These are phyloP conservation scores for Triplophysa bombifrons DNA, from an alignment of 2,797 vertebrate genomes.

Conservation along the genomic window DNA sequence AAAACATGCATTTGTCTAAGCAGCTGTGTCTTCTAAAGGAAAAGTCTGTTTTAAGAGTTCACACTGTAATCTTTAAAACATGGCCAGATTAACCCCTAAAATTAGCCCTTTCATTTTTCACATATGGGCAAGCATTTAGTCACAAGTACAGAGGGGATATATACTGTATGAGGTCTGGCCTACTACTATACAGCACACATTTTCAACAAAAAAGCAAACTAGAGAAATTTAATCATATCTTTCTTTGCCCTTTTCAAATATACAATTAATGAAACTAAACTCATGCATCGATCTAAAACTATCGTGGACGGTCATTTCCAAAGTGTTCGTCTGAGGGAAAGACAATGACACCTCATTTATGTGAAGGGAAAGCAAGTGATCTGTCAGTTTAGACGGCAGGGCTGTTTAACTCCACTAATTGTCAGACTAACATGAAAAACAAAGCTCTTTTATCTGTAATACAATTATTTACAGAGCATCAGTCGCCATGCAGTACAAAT, in stretches of 20 bases:
- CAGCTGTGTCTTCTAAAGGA: not conserved
- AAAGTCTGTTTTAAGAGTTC: not conserved
- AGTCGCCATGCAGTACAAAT: slow-evolving; percentile 57
- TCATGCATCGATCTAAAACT: slow-evolving; percentile 21
- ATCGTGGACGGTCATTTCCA: slow-evolving; percentile 19
- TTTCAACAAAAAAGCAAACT: not conserved
- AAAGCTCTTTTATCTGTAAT: slow-evolving; percentile 51
- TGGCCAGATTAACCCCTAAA: not conserved
- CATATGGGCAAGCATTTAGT: slow-evolving; percentile 41
- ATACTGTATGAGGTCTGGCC: no score
- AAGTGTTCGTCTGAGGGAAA: slow-evolving; percentile 29
- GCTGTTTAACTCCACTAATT: slow-evolving; percentile 51
- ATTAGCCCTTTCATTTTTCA: not conserved
- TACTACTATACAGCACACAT: no score
- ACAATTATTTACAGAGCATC: slow-evolving; percentile 60
- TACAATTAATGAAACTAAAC: slow-evolving; percentile 36
- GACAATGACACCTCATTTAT: slow-evolving; percentile 42
- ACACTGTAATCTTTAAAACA: not conserved
- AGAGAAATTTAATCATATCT: not conserved
- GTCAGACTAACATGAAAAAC: slow-evolving; percentile 52
- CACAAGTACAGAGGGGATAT: not conserved
- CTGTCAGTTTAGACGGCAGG: slow-evolving; percentile 52
- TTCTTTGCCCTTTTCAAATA: slow-evolving; percentile 34
- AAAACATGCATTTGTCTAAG: not conserved
- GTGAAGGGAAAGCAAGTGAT: slow-evolving; percentile 55